Conservation (phyloP, 1,140 invertebrate genomes). For the Nephila pilipes region DNA sequence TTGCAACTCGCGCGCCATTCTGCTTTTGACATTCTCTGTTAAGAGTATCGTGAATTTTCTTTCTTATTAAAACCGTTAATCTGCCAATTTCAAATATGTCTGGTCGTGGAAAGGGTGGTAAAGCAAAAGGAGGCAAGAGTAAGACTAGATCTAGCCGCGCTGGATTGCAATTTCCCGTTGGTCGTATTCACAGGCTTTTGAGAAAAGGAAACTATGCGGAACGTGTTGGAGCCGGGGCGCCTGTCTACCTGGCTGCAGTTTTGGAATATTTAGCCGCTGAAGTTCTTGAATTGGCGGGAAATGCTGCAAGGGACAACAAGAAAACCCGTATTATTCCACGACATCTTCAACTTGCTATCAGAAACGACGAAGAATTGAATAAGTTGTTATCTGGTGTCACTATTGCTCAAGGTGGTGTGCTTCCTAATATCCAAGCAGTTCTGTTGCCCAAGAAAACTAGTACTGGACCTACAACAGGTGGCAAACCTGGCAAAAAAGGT, state of each 20-base stretch:
- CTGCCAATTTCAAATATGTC: constrained; percentile 73
- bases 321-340: constrained; percentile 88
- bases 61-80: background rate
- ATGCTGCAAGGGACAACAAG: constrained; percentile 86
- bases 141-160: constrained; percentile 81
- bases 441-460: constrained; percentile 86
- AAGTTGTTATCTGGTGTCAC: constrained; percentile 89
- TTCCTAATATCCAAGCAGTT: constrained; percentile 89
- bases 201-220: constrained; percentile 81
- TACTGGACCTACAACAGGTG: background rate
- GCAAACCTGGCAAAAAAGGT: constrained; percentile 57
- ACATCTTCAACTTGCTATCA: constrained; percentile 90
- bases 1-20: background rate
- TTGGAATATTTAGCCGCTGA: constrained; percentile 86
- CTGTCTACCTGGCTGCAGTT: constrained; percentile 87
- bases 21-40: background rate
- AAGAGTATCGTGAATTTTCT: background rate
- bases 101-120: constrained; percentile 79
- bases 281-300: constrained; percentile 89
- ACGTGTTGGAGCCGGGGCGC: constrained; percentile 82
- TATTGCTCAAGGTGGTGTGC: constrained; percentile 90
- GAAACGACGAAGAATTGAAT: constrained; percentile 92
- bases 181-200: constrained; percentile 82
- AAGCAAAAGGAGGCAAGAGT: constrained; percentile 79
- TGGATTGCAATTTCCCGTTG: constrained; percentile 83